Evolutionary conservation across 2,888 invertebrate species (phyloP).

Genomic region (Harpagoxenus sublaevis): DNA sequence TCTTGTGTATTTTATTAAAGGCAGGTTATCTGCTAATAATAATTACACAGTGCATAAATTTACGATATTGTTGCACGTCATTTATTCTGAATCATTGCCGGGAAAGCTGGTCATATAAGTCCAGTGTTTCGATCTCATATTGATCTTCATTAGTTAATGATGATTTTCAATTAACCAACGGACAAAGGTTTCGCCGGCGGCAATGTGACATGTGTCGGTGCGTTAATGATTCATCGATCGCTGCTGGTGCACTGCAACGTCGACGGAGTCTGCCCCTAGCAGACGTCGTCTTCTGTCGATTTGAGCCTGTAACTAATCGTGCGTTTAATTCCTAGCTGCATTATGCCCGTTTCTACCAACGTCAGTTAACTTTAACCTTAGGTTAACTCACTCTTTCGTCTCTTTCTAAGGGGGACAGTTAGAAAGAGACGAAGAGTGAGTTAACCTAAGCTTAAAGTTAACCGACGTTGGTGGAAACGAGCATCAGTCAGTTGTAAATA

Average conservation of each 20-base stretch:
- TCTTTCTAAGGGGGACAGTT: no score
- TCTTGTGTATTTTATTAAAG: neutral
- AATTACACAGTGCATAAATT: neutral
- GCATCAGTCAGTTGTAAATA: constrained; percentile 18
- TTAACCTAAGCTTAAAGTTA: no score
- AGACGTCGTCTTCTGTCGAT: constrained; percentile 71
- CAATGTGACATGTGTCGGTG: constrained; percentile 64
- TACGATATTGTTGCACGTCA: neutral
- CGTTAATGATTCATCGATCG: constrained; percentile 79
- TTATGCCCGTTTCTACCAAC: no score
- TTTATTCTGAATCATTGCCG: neutral
- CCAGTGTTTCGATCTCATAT: neutral
- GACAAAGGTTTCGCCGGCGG: constrained; percentile 71
- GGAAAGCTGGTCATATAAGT: constrained; percentile 11
- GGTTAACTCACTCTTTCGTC: no score
- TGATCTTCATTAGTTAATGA: constrained; percentile 63
- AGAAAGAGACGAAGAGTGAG: no score
- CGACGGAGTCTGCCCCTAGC: constrained; percentile 62
- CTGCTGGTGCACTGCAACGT: constrained; percentile 63
- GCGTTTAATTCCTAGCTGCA: constrained; percentile 36
- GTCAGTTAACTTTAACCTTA: no score
- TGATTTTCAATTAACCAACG: constrained; percentile 73
- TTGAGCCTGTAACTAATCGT: constrained; percentile 47
- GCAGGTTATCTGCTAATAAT: neutral
- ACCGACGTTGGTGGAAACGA: no score